These are phyloP conservation scores for Drosophila anomalata DNA, from an alignment of 2,888 invertebrate genomes.

Conservation along the genomic window DNA sequence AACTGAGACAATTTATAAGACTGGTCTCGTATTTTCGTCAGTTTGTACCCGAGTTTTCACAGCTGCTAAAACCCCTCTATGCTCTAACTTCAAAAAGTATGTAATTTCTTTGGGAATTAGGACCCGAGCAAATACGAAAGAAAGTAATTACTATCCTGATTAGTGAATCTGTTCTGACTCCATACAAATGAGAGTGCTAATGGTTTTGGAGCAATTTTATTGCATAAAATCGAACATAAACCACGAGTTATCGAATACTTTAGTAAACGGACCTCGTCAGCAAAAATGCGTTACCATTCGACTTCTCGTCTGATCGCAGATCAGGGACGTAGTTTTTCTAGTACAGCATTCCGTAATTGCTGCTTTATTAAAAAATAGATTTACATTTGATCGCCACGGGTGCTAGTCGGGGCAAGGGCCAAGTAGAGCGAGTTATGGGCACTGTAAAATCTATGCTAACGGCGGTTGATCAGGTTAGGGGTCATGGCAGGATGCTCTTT, in stretches of 20 bases:
- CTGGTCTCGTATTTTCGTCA: neutral
- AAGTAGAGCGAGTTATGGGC: no score
- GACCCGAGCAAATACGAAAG: neutral
- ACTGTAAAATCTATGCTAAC: no score
- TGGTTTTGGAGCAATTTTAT: no score
- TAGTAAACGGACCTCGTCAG: no score
- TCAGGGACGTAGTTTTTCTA: conserved; percentile 32
- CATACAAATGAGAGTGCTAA: no score
- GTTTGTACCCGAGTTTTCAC: conserved; percentile 1
- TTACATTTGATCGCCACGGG: conserved; percentile 38
- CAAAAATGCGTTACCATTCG: no score
- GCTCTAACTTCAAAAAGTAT: neutral
- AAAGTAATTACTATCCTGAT: neutral
- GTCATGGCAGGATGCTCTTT: no score
- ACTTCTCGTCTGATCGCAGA: conserved; percentile 27
- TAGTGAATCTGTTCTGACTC: no score
- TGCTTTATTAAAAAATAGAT: conserved; percentile 31
- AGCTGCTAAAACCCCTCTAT: neutral
- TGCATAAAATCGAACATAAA: no score
- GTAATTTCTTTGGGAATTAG: neutral
- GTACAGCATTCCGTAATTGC: conserved; percentile 27
- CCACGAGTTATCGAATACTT: no score
- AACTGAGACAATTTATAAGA: conserved; percentile 1
- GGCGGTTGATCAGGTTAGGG: no score
- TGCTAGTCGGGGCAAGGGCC: conserved; percentile 38